These are phyloP conservation scores for Stegastes partitus DNA, from an alignment of 2,113 vertebrate genomes.

Conservation along the genomic window DNA sequence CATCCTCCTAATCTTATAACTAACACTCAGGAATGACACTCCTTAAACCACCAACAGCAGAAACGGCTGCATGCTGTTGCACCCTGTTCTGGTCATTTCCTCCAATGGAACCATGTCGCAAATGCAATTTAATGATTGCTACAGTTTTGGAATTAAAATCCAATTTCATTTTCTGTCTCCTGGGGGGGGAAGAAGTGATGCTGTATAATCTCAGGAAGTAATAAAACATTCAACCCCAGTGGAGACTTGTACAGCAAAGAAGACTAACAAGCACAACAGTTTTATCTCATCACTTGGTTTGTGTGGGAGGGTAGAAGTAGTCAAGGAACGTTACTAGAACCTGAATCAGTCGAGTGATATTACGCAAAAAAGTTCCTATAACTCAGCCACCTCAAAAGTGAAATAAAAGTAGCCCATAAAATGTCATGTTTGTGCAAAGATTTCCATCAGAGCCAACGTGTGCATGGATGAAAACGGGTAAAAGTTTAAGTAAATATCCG, in stretches of 20 bases:
- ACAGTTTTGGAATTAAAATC: not conserved
- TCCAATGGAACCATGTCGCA: not conserved
- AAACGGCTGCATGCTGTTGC: not conserved
- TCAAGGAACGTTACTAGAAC: too few relatives aligned
- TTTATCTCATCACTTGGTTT: too few relatives aligned
- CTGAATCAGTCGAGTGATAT: too few relatives aligned
- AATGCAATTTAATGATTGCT: not conserved
- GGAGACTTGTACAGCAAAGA: not conserved
- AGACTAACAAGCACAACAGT: too few relatives aligned
- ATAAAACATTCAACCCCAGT: not conserved
- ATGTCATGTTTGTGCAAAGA: not conserved
- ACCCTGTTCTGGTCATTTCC: not conserved
- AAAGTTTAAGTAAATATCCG: not conserved
- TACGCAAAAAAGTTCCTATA: not conserved
- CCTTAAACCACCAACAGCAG: too few relatives aligned
- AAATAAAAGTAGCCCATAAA: not conserved
- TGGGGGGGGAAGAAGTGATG: not conserved
- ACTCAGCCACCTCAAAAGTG: not conserved
- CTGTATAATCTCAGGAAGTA: not conserved
- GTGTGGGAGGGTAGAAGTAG: too few relatives aligned
- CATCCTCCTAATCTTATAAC: too few relatives aligned
- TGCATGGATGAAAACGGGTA: not conserved
- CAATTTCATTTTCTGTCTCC: not conserved
- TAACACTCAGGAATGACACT: too few relatives aligned
- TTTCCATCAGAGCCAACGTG: too few relatives aligned